Evolutionary conservation across 2,797 vertebrate species (phyloP), one percentile per base, ranked within the genome.

Genomic region (Epinephelus malabaricus): DNA sequence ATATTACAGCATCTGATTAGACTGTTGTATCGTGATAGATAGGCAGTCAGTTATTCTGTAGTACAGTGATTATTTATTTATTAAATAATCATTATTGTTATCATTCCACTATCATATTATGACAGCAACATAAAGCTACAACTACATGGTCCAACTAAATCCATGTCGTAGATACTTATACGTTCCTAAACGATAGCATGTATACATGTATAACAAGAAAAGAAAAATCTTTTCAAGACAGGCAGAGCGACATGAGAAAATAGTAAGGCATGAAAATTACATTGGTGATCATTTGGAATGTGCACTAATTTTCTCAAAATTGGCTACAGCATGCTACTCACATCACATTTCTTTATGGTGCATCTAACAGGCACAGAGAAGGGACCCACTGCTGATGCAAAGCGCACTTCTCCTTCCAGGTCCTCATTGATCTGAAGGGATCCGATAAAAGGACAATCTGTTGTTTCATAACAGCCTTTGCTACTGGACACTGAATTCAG

Each of bases 341-440:
- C 98, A 5, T 94, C 86, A 86, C 97, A 98, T 76, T 95, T 97
- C 94, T 98, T 99, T 19, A 86, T 94, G 70, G 94, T 95, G 66
- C 98, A 99, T 82, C 93, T 97, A 81, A 99, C 40, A 0, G 96
- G 96, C 38, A 99, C 91, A 43, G 95, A 95, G 87, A 99, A 99
- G 15, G 86, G 18, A n/a, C 97, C 97, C 0, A 88, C 91, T 63
- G 95, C 94, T 47, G 97, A 95, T 81, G 91, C 78, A 85, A 99
- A 98, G 7, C 87, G 92, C 74, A 99, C 61, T 43, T 94, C 94
- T 83, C 98, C 98, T 88, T 96, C 94, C 88, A 99, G 92, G 82
- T 96, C 94, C 92, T 96, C 84, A 61, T 98, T 97, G 78, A 96
- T 85, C 98, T 99, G 80, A 64, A 92, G 73, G 69, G 62, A 79